These are phyloP conservation scores for Pogonognathellus flavescens DNA, from an alignment of 1,140 invertebrate genomes.

Conservation along the genomic window DNA sequence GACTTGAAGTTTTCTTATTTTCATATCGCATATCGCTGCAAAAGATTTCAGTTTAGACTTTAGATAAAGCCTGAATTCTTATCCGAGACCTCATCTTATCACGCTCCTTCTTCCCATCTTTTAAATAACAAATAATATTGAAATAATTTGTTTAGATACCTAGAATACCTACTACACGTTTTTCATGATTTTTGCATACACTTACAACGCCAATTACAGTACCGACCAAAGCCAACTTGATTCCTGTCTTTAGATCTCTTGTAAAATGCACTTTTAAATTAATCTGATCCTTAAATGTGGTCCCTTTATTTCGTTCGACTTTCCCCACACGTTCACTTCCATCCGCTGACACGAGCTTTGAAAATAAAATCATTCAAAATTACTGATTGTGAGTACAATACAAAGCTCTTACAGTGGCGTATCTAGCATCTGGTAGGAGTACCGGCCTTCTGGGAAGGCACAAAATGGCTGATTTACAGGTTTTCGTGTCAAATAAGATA, in stretches of 20 bases:
- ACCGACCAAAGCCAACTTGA: neutral
- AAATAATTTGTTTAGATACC: neutral
- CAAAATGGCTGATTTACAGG: too few relatives aligned
- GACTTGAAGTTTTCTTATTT: neutral
- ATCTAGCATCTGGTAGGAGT: too few relatives aligned
- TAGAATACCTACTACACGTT: neutral
- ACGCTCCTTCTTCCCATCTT: neutral
- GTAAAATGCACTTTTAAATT: neutral
- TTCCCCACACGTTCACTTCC: neutral
- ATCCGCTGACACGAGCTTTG: neutral
- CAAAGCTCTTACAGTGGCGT: too few relatives aligned
- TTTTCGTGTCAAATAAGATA: too few relatives aligned
- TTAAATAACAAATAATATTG: neutral
- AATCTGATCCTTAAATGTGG: neutral
- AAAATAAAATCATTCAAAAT: neutral
- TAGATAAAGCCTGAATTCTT: too few relatives aligned
- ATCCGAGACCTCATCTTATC: neutral
- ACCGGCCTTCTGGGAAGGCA: too few relatives aligned
- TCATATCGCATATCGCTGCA: too few relatives aligned
- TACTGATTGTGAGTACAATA: too few relatives aligned
- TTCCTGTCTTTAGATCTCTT: neutral
- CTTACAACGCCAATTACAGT: neutral
- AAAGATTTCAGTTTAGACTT: too few relatives aligned
- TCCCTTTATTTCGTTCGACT: neutral
- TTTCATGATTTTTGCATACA: neutral